Base-by-base conservation (phyloP, 2,797 vertebrate genomes). In the Poliocrania exsul region DNA sequence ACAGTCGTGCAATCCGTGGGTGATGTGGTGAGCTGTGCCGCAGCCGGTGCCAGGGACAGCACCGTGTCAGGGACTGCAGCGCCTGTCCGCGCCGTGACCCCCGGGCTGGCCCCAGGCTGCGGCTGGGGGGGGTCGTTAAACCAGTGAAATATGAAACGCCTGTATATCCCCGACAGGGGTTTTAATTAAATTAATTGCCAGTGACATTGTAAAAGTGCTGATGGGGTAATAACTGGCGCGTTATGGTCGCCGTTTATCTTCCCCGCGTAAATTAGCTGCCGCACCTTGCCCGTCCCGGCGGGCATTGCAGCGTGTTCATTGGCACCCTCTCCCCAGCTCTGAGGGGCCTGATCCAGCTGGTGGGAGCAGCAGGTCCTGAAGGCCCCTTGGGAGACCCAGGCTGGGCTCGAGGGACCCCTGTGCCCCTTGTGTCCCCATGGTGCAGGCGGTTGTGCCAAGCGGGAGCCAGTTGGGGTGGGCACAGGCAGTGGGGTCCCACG, bases 151-250 rank as follows among this genome's bases (percentile, higher is more conserved):
- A 98, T 98, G 97, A 98, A 98, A 98, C 94, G 97, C 97, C 97
- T 97, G 98, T 98, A 97, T 98, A 98, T 98, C 98, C 95, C 94
- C 96, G 97, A 98, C 98, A 98, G 98, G 98, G 95, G 98, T 98
- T 99, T 99, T 99, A 99, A 99, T 99, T 99, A 98, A 99, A 99
- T 99, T 98, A 99, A 99, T 99, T 99, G 98, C 98, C 92, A 88
- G 98, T 98, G 98, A 98, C 98, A 98, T 98, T 98, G 98, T 99
- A 98, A 98, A 98, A 98, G 97, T 98, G 97, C 98, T 98, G 99
- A 99, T 98, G 98, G 98, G 98, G 98, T 98, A 98, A 98, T 99
- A 99, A 99, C 99, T 49, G 81, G 97, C 91, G 89, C 93, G 86
- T 98, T 98, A 98, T 98, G 95, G 95, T 97, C 81, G 97, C 98